phyloP scores from a whole-genome alignment of 2,797 vertebrate species.

The Pangasius mekongensis region DNA sequence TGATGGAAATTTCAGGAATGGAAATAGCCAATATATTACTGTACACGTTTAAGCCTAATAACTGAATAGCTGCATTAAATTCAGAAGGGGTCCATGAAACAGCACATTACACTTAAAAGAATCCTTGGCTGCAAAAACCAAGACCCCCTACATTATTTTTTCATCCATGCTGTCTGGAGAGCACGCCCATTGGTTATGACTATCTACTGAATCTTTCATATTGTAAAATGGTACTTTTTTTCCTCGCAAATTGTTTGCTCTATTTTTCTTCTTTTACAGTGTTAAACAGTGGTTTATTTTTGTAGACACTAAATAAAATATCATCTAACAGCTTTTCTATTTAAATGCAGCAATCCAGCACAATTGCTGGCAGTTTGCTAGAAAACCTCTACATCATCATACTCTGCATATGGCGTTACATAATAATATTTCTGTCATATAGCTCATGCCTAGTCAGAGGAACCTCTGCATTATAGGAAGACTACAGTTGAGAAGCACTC shows the following conservation, averaged over 20 bases:
- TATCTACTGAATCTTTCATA: not conserved
- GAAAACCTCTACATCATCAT: not conserved
- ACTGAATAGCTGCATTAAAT: not conserved
- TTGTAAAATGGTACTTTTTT: not conserved
- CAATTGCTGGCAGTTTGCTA: not conserved
- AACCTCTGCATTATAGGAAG: not conserved
- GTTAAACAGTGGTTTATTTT: not conserved
- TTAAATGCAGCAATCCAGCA: not conserved
- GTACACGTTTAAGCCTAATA: not conserved
- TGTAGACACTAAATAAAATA: not conserved
- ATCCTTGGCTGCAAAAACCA: not conserved
- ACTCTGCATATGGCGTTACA: not conserved
- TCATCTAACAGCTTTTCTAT: not conserved
- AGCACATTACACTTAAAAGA: not conserved
- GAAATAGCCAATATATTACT: not conserved
- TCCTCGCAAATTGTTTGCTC: not conserved
- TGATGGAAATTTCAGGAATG: not conserved
- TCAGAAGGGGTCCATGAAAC: not conserved
- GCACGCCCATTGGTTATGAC: not conserved
- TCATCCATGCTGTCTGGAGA: no score
- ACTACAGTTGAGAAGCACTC: not conserved
- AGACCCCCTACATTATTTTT: not conserved
- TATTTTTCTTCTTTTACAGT: not conserved
- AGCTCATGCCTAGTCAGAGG: not conserved
- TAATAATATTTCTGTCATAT: not conserved